Conservation (phyloP, 2,888 invertebrate genomes). For the Drosophila niveifrons region DNA sequence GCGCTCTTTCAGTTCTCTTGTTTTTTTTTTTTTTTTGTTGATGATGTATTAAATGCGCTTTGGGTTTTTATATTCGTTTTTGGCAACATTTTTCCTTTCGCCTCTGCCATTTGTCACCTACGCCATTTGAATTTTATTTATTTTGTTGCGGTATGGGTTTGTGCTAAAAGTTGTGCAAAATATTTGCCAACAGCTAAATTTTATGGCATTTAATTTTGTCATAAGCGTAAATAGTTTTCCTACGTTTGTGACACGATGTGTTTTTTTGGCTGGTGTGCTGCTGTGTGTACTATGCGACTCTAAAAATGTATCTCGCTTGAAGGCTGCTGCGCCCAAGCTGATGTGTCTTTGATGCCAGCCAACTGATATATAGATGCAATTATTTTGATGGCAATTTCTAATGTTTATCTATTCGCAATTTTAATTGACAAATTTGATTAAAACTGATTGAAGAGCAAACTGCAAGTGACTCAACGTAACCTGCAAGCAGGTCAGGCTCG, state of each 20-base stretch:
- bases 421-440: conserved; percentile 57
- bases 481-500: conserved; percentile 5
- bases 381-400: conserved; percentile 65
- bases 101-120: conserved; percentile 69
- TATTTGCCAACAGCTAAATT: conserved; percentile 68
- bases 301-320: conserved; percentile 61
- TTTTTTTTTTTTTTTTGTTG: conserved; percentile 12
- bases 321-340: conserved; percentile 58
- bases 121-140: conserved; percentile 44
- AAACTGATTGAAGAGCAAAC: conserved; percentile 20
- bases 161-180: conserved; percentile 73
- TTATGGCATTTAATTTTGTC: conserved; percentile 79
- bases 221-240: conserved; percentile 66
- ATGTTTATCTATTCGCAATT: conserved; percentile 43
- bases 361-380: conserved; percentile 67
- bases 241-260: conserved; percentile 6
- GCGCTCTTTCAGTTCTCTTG: conserved; percentile 3
- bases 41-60: conserved; percentile 29
- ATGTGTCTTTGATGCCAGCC: conserved; percentile 68
- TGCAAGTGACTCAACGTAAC: conserved; percentile 3
- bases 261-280: not conserved
- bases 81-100: conserved; percentile 37
- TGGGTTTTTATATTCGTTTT: conserved; percentile 20
- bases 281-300: conserved; percentile 25
- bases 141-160: conserved; percentile 25